Base-by-base conservation (phyloP, 2,888 invertebrate genomes). In the Nomada ferruginata region DNA sequence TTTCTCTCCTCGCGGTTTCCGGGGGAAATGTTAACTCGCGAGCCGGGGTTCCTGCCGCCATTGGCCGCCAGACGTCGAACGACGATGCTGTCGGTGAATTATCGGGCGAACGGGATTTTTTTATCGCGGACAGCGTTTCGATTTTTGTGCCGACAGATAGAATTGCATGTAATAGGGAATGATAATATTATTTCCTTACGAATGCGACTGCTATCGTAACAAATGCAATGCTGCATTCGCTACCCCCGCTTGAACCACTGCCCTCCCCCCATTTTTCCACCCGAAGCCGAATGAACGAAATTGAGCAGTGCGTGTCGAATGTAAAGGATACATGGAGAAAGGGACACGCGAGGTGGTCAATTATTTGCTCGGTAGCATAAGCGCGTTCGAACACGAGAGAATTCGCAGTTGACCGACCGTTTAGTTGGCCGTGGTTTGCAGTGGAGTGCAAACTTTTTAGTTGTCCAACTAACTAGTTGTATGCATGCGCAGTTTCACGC, bases 361-460 rank as follows among this genome's bases (percentile, higher is more conserved):
- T 70, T 70, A 55, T 70, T 63, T 61, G 9, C 55, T 13, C 53
- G 61, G 20, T 18, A 20, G 50, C 68, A 59, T 60, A 59, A 68
- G 44, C 73, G 73, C 55, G 44, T 44, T 53, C 44, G 65, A 53
- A 74, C 44, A 44, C 68, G 47, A 60, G 60, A 71, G 70, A 11
- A 20, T 11, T 44, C 64, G 78, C 63, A 29, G 78, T 70, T 79
- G 78, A 77, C 79, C 70, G 47, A 65, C n/a, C 79, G 71, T 78
- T 79, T 71, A 79, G 79, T 78, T 71, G 79, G 52, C 65, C 60
- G 13, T 44, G 75, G 59, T 60, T 71, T 60, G 70, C 71, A 64
- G 65, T 79, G 60, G 42, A 70, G 79, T 71, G 79, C 65, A 78
- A 78, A 79, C 79, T 79, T 78, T 79, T 79, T 78, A 65, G 47